Conservation (phyloP, 1,140 invertebrate genomes). For the Forficula auricularia region DNA sequence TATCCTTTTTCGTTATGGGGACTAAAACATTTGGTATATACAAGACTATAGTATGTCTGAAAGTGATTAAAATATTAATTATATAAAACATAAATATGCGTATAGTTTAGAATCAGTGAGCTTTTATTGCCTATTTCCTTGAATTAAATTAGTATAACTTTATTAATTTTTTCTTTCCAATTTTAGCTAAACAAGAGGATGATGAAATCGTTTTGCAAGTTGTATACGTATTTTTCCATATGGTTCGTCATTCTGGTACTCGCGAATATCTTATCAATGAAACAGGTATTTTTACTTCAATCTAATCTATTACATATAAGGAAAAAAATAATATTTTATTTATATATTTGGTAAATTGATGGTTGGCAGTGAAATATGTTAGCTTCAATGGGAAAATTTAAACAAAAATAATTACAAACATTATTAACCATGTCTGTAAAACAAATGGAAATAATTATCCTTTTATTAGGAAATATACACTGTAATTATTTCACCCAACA, state of each 20-base stretch:
- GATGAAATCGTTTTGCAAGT: conserved; percentile 92
- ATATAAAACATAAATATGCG: neutral
- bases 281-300: conserved; percentile 35
- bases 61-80: conserved; percentile 5
- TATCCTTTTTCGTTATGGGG: no score
- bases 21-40: no score
- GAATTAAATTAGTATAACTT: conserved; percentile 4
- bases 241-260: conserved; percentile 67
- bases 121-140: neutral
- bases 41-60: conserved; percentile 6
- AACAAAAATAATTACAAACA: no score
- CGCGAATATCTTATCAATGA: conserved; percentile 66
- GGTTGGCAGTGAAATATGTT: neutral
- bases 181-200: conserved; percentile 79
- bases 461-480: no score
- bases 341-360: neutral
- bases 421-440: no score
- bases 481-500: no score
- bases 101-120: no score
- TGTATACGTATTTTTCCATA: conserved; percentile 85
- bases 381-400: conserved; percentile 11
- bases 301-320: conserved; percentile 5
- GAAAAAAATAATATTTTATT: conserved; percentile 1
- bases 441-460: no score
- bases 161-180: neutral